Conservation (phyloP, 64 coral and sea anemone species). For the Actinia tenebrosa region DNA sequence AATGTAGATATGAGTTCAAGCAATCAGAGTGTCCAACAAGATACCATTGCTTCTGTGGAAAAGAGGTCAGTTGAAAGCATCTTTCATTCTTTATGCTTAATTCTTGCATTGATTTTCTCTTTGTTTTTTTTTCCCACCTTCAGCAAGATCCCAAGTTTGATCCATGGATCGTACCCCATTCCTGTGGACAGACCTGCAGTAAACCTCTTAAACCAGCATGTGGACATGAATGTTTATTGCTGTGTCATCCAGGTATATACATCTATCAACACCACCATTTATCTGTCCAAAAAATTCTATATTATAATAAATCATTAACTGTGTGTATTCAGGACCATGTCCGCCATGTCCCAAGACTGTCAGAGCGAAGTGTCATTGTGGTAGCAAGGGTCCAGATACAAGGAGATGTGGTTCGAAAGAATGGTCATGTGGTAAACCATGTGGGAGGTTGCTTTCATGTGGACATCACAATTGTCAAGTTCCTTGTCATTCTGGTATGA, state of each 20-base stretch:
- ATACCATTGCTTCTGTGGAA: slow-evolving; percentile 89
- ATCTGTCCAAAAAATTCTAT: too few species aligned
- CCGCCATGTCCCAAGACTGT: slow-evolving; percentile 97
- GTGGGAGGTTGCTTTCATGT: slow-evolving; percentile 68
- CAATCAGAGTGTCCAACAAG: slow-evolving; percentile 82
- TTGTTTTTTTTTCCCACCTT: not conserved
- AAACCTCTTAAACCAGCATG: slow-evolving; percentile 57
- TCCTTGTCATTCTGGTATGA: slow-evolving; percentile 76
- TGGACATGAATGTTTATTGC: slow-evolving; percentile 89
- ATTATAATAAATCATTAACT: not conserved
- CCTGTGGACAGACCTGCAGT: slow-evolving; percentile 91
- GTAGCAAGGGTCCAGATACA: slow-evolving; percentile 48
- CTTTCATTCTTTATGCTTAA: not conserved
- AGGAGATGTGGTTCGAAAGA: slow-evolving; percentile 79
- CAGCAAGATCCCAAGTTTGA: slow-evolving; percentile 91
- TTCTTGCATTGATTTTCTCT: not conserved
- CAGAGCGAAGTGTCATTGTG: slow-evolving; percentile 67
- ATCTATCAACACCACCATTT: too few species aligned
- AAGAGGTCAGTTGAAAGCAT: slow-evolving; percentile 43
- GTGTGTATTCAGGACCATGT: slow-evolving; percentile 63
- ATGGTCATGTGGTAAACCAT: slow-evolving; percentile 96
- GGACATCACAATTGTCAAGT: slow-evolving; percentile 78
- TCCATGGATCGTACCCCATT: slow-evolving; percentile 90
- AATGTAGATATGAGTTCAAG: slow-evolving; percentile 84
- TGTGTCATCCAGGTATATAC: slow-evolving; percentile 86